These are phyloP conservation scores for Acanthochromis polyacanthus DNA, from an alignment of 2,113 vertebrate genomes.

Conservation along the genomic window DNA sequence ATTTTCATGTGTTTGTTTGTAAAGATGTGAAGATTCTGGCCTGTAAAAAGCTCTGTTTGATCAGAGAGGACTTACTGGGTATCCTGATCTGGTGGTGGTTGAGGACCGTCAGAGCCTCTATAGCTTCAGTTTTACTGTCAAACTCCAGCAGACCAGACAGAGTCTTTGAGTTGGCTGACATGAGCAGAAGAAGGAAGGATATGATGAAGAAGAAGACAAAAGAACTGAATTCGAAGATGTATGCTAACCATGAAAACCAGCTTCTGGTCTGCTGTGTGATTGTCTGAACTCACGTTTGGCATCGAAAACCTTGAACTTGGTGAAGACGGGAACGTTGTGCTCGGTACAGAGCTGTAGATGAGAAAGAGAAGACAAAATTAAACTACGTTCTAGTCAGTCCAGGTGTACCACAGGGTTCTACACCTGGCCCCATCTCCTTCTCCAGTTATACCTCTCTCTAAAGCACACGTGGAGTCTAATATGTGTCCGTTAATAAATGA, in stretches of 20 bases:
- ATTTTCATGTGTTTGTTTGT: too few species aligned
- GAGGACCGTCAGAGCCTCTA: constrained; percentile 96
- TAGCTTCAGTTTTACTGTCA: constrained; percentile 95
- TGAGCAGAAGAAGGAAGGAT: constrained; percentile 58
- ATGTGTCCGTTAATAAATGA: too few species aligned
- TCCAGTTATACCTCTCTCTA: too few species aligned
- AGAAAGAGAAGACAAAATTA: too few species aligned
- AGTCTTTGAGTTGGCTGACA: constrained; percentile 86
- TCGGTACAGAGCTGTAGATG: constrained; percentile 84
- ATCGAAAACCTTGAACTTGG: constrained; percentile 97
- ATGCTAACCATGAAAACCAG: background rate
- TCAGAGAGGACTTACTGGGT: constrained; percentile 88
- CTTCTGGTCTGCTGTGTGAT: too few species aligned
- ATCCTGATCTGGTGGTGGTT: constrained; percentile 99
- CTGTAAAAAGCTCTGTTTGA: too few species aligned
- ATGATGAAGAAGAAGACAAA: constrained; percentile 22
- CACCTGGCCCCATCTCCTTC: too few species aligned
- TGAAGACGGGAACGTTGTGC: constrained; percentile 93
- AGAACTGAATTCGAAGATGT: too few species aligned
- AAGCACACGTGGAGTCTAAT: too few species aligned
- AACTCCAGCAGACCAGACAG: constrained; percentile 96
- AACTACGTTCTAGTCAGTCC: too few species aligned
- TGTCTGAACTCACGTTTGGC: constrained; percentile 92
- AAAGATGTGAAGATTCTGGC: too few species aligned
- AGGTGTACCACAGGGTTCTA: too few species aligned